These are phyloP conservation scores for Nycticryphes semicollaris DNA, from an alignment of 2,113 vertebrate species.

Conservation along the genomic window DNA sequence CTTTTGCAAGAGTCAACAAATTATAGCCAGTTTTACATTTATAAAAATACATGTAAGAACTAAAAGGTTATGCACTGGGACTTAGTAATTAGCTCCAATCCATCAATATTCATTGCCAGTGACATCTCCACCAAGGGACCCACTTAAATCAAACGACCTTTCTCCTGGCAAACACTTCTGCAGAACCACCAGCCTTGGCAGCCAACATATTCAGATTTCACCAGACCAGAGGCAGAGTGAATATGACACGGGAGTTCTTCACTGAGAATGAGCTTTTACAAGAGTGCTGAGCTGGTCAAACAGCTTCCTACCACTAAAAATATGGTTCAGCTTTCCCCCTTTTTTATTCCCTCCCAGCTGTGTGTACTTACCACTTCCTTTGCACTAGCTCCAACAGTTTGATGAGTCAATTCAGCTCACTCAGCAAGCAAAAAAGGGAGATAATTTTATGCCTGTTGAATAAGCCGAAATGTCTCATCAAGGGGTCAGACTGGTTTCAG, in stretches of 20 bases:
- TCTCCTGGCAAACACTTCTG: neutral
- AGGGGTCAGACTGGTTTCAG: slow-evolving; percentile 2
- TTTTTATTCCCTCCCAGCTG: slow-evolving; percentile 46
- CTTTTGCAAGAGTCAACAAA: slow-evolving; percentile 4
- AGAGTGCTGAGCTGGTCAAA: slow-evolving; percentile 60
- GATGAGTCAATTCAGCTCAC: slow-evolving; percentile 61
- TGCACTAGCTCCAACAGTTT: slow-evolving; percentile 58
- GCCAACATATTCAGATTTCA: neutral
- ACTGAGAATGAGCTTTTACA: slow-evolving; percentile 8
- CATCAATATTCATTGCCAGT: neutral
- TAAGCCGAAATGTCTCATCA: slow-evolving; percentile 34
- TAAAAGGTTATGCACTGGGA: neutral
- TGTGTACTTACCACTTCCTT: slow-evolving; percentile 53
- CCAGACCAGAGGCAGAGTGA: neutral
- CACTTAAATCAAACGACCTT: neutral
- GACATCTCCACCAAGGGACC: neutral
- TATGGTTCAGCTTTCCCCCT: slow-evolving; percentile 25
- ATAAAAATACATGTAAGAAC: slow-evolving; percentile 1
- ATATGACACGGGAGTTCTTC: slow-evolving; percentile 11
- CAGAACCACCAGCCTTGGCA: neutral
- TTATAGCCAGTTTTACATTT: neutral
- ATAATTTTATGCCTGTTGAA: slow-evolving; percentile 53
- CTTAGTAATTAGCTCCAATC: neutral
- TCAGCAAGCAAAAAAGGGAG: slow-evolving; percentile 52
- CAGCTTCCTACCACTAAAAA: slow-evolving; percentile 56